A percentile compares a stretch with the other conserved stretches of the same genome.
These are phyloP conservation scores for Halcyon smyrnensis DNA, from an alignment of 2,797 vertebrate genomes.

Conservation along the genomic window DNA sequence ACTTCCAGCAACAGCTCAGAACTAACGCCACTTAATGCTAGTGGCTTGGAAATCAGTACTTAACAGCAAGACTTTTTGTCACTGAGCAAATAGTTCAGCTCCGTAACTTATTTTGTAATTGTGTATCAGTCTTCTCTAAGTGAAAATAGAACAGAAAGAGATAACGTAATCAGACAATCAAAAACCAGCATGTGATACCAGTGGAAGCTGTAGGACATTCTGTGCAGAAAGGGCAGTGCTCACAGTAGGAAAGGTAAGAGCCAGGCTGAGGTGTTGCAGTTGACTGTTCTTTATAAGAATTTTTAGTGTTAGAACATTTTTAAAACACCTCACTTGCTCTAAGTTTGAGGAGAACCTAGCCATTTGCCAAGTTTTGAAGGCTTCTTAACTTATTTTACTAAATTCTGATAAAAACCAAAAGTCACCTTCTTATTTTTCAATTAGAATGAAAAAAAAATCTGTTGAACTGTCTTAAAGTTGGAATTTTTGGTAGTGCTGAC, in stretches of 20 bases:
- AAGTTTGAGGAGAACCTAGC: not conserved
- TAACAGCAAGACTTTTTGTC: not conserved
- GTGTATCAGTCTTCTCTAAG: not conserved
- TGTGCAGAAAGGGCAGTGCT: not conserved
- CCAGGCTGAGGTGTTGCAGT: not conserved
- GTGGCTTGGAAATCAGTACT: not conserved
- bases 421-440: not conserved
- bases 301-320: not conserved
- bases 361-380: not conserved
- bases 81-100: not conserved
- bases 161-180: not conserved
- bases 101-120: not conserved
- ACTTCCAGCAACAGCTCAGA: not conserved
- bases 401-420: not conserved
- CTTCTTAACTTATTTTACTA: not conserved
- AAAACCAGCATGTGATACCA: not conserved
- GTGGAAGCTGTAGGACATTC: not conserved
- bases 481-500: not conserved
- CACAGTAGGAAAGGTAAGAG: accelerated
- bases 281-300: not conserved
- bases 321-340: not conserved
- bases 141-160: not conserved
- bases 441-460: not conserved
- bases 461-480: not conserved
- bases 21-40: not conserved